These are phyloP conservation scores for Danionella dracula DNA, from an alignment of 2,797 vertebrate species.

Conservation along the genomic window DNA sequence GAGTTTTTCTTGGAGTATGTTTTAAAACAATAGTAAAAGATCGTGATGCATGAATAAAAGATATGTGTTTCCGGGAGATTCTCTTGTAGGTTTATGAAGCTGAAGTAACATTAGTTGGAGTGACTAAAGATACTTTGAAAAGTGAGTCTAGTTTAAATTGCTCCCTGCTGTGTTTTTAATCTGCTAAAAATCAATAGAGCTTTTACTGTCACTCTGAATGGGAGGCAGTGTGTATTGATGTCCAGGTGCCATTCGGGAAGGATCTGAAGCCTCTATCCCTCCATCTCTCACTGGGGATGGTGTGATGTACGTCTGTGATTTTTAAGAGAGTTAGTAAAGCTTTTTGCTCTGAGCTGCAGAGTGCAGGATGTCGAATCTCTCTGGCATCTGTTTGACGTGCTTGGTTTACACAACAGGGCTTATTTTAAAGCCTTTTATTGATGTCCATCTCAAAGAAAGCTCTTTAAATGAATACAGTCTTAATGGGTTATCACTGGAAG, in stretches of 20 bases:
- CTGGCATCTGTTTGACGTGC: constrained; percentile 38
- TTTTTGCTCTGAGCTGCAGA: constrained; percentile 36
- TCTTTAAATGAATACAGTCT: constrained; percentile 49
- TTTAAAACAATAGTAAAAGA: not conserved
- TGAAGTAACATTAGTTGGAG: constrained; percentile 58
- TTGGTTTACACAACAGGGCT: constrained; percentile 49
- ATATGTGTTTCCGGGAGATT: constrained; percentile 13
- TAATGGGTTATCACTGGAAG: constrained; percentile 53
- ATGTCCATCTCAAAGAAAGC: constrained; percentile 45
- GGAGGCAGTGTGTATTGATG: constrained; percentile 66
- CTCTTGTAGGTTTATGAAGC: constrained; percentile 51
- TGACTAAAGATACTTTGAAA: constrained; percentile 59
- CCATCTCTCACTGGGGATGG: constrained; percentile 45
- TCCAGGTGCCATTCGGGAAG: constrained; percentile 66
- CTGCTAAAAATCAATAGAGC: constrained; percentile 71
- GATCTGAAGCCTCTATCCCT: constrained; percentile 63
- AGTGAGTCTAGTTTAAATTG: constrained; percentile 73
- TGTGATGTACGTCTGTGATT: constrained; percentile 50
- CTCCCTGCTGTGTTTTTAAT: constrained; percentile 73
- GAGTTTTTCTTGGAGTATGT: no score
- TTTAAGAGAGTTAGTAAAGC: constrained; percentile 52
- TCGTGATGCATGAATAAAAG: not conserved
- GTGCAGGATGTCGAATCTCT: constrained; percentile 36
- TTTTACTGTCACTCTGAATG: constrained; percentile 70
- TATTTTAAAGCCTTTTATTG: constrained; percentile 56